Evolutionary conservation across 2,113 vertebrate species (phyloP).

Genomic region (Nibea coibor): DNA sequence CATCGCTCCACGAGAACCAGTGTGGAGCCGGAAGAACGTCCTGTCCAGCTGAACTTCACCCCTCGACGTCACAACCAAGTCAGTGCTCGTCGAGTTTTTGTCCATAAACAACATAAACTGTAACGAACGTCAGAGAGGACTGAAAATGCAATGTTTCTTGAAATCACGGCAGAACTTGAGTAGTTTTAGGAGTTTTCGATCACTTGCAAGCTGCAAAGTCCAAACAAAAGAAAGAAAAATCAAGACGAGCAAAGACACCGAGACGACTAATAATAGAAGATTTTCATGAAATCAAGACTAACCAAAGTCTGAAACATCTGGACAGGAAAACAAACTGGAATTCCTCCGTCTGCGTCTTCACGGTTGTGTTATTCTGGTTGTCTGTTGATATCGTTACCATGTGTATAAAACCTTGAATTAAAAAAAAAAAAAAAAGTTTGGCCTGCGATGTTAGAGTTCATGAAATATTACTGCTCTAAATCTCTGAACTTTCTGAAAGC

Average conservation of each 20-base stretch:
- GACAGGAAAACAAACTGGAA: not conserved
- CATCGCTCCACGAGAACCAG: constrained; percentile 57
- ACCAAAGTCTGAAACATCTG: not conserved
- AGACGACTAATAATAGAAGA: not conserved
- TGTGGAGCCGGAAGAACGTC: constrained; percentile 22
- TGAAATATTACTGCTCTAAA: not conserved
- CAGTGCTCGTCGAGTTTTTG: too few relatives aligned
- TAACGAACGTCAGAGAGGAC: not conserved
- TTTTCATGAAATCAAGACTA: not conserved
- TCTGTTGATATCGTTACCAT: constrained; percentile 18
- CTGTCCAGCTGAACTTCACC: not conserved
- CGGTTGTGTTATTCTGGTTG: not conserved
- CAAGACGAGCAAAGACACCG: too few relatives aligned
- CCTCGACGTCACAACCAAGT: not conserved
- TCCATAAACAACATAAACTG: not conserved
- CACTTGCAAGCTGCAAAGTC: not conserved
- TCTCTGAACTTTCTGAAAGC: not conserved
- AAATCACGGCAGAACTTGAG: too few relatives aligned
- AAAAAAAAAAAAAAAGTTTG: not conserved
- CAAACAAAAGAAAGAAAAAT: not conserved
- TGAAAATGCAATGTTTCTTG: not conserved
- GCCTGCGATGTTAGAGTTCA: not conserved
- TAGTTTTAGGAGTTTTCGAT: too few relatives aligned
- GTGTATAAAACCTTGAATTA: not conserved
- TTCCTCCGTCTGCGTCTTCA: not conserved